These are phyloP conservation scores for Calliopum simillimum DNA, from an alignment of 2,888 invertebrate genomes.

Conservation along the genomic window DNA sequence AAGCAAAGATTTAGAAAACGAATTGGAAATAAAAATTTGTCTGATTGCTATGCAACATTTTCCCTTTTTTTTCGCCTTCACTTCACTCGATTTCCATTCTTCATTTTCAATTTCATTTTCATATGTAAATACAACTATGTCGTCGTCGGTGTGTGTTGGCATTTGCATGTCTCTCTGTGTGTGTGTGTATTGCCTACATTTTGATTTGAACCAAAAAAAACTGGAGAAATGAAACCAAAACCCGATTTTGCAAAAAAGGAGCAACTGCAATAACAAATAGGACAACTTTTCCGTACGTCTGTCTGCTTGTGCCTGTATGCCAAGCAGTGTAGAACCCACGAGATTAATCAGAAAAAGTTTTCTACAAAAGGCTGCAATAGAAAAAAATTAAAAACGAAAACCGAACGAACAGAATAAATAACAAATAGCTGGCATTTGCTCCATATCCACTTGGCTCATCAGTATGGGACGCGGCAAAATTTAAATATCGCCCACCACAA, in stretches of 20 bases:
- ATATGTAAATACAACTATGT: constrained; percentile 25
- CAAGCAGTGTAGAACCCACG: constrained; percentile 2
- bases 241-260: too few relatives aligned
- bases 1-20: background rate
- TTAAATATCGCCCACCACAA: too few relatives aligned
- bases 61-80: constrained; percentile 11
- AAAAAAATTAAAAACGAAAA: too few relatives aligned
- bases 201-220: background rate
- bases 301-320: background rate
- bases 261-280: too few relatives aligned
- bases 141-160: background rate
- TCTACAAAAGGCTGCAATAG: constrained; percentile 14
- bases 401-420: constrained; percentile 17
- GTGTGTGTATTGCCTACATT: too few relatives aligned
- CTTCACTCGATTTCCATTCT: background rate
- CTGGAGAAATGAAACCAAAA: background rate
- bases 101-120: constrained; percentile 29
- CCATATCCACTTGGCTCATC: too few relatives aligned
- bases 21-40: constrained; percentile 13
- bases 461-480: too few relatives aligned
- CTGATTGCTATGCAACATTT: constrained; percentile 12
- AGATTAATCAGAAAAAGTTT: constrained; percentile 27
- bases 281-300: too few relatives aligned
- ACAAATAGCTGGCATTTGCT: background rate
- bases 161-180: too few relatives aligned